A percentile compares a stretch with the other conserved stretches of the same genome.
Conservation (phyloP, 2,797 vertebrate genomes). For the Parauchenoglanis ngamensis region DNA sequence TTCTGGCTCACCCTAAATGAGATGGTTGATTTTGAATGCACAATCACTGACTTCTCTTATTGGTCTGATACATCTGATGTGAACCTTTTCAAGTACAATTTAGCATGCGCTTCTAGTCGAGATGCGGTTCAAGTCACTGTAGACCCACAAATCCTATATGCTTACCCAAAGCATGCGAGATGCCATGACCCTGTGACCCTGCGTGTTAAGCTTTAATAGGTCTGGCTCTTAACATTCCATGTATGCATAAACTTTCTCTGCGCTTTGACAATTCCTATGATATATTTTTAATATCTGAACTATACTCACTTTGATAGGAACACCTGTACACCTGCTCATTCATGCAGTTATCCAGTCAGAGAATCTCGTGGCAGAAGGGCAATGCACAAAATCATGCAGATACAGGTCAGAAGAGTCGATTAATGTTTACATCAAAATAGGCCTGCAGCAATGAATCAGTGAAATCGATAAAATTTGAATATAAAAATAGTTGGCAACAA, state of each 20-base stretch:
- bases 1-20: slow-evolving; percentile 40
- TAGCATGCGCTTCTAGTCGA: slow-evolving; percentile 26
- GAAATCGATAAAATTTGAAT: too few species aligned
- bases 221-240: neutral
- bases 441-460: too few species aligned
- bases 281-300: neutral
- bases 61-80: slow-evolving; percentile 36
- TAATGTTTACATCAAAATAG: neutral
- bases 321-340: neutral
- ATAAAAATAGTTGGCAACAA: too few species aligned
- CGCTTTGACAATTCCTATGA: neutral
- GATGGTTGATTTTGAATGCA: slow-evolving; percentile 49
- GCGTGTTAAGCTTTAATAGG: neutral
- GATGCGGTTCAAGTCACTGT: slow-evolving; percentile 24
- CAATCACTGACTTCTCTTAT: slow-evolving; percentile 51
- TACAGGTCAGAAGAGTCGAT: neutral
- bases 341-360: neutral
- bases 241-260: neutral
- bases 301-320: neutral
- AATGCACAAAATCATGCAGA: neutral
- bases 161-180: slow-evolving; percentile 20
- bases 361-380: neutral
- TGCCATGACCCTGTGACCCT: slow-evolving; percentile 9
- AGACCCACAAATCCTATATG: slow-evolving; percentile 34
- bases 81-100: slow-evolving; percentile 20